Evolutionary conservation across 2,113 vertebrate genomes (phyloP).

Genomic region (Fukomys damarensis): DNA sequence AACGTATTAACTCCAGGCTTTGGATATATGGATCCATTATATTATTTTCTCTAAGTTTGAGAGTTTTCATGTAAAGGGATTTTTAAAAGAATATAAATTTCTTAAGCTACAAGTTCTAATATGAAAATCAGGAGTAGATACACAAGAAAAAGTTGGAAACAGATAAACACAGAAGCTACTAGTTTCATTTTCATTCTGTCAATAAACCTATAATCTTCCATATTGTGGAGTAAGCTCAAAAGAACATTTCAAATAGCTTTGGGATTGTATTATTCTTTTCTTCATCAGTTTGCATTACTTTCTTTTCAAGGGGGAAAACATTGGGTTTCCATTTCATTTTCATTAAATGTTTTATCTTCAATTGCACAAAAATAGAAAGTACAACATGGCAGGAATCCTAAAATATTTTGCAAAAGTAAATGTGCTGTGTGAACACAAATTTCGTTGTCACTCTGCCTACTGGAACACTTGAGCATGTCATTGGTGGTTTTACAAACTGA

Average conservation of each 20-base stretch:
- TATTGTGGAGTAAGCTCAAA: conserved; percentile 45
- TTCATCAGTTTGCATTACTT: background rate
- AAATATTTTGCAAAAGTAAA: conserved; percentile 46
- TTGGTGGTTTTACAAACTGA: background rate
- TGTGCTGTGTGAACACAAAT: conserved; percentile 44
- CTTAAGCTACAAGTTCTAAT: conserved; percentile 34
- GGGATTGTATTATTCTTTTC: conserved; percentile 39
- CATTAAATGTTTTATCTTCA: conserved; percentile 36
- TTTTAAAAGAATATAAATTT: conserved; percentile 5
- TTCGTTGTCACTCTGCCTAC: conserved; percentile 41
- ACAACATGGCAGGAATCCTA: conserved; percentile 28
- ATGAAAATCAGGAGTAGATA: conserved; percentile 43
- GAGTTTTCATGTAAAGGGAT: background rate
- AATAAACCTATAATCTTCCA: conserved; percentile 31
- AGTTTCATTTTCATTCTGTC: conserved; percentile 35
- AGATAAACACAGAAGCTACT: conserved; percentile 28
- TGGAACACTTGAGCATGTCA: background rate
- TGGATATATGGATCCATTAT: background rate
- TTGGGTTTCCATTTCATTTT: conserved; percentile 34
- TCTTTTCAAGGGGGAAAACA: conserved; percentile 38
- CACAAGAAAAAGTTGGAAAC: conserved; percentile 43
- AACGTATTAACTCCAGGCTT: background rate
- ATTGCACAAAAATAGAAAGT: conserved; percentile 25
- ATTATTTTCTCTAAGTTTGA: conserved; percentile 27
- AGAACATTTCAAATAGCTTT: conserved; percentile 20